Evolutionary conservation across 2,888 invertebrate species (phyloP).

Genomic region (Thymelicus acteon): DNA sequence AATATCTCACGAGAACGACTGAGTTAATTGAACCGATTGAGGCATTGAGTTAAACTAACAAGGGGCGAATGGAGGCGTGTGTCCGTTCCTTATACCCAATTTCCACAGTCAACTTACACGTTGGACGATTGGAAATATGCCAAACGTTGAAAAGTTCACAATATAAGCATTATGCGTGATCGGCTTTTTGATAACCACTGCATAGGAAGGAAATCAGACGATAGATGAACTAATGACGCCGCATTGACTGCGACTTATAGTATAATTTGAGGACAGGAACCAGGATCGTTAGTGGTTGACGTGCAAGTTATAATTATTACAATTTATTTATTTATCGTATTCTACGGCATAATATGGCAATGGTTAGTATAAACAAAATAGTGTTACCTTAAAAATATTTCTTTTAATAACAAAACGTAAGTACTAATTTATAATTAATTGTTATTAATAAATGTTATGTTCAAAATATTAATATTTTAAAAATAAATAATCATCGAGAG

Average conservation of each 20-base stretch:
- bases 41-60: conserved; percentile 31
- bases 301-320: too few relatives aligned
- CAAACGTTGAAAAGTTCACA: conserved; percentile 48
- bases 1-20: conserved; percentile 17
- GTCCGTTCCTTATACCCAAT: conserved; percentile 38
- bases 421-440: too few relatives aligned
- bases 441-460: too few relatives aligned
- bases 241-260: not conserved
- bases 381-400: too few relatives aligned
- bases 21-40: conserved; percentile 30
- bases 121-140: conserved; percentile 46
- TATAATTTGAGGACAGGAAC: too few relatives aligned
- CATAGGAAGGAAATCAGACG: conserved; percentile 8
- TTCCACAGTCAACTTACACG: conserved; percentile 41
- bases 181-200: conserved; percentile 15
- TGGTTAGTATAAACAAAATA: too few relatives aligned
- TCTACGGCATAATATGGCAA: too few relatives aligned
- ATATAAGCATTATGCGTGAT: conserved; percentile 41
- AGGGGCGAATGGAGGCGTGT: conserved; percentile 41
- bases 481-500: too few relatives aligned
- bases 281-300: too few relatives aligned
- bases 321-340: too few relatives aligned
- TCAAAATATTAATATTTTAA: too few relatives aligned
- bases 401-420: too few relatives aligned
- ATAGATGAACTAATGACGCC: not conserved